Percentiles rank a stretch among this genome's conserved stretches.
Evolutionary conservation across 2,113 vertebrate genomes (phyloP).

Genomic region (Phrynosoma platyrhinos): DNA sequence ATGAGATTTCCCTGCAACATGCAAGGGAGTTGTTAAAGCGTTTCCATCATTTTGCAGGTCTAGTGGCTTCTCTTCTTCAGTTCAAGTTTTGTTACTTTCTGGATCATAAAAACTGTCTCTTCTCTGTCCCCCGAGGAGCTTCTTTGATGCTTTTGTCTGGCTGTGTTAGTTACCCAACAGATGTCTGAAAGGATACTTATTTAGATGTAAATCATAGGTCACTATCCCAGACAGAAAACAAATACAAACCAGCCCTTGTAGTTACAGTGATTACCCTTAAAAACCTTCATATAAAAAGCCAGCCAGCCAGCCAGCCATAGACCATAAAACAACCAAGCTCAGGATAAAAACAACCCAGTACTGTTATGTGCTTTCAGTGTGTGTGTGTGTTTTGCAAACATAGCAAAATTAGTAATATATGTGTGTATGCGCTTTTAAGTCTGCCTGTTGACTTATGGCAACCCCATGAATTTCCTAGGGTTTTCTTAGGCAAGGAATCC

Average conservation of each 20-base stretch:
- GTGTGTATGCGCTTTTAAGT: too few relatives aligned
- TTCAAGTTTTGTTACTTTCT: neutral
- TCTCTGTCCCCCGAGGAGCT: neutral
- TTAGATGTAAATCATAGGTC: slow-evolving; percentile 37
- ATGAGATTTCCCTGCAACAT: neutral
- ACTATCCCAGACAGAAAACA: slow-evolving; percentile 33
- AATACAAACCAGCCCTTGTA: slow-evolving; percentile 15
- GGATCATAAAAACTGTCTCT: slow-evolving; percentile 12
- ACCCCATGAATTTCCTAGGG: too few relatives aligned
- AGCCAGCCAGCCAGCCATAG: neutral
- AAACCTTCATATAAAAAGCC: neutral
- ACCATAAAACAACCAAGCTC: neutral
- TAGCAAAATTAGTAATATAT: neutral
- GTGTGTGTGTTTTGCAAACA: neutral
- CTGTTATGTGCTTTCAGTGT: neutral
- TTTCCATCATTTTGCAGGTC: neutral
- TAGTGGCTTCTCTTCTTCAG: neutral
- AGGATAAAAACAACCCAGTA: neutral
- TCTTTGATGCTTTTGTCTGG: slow-evolving; percentile 12
- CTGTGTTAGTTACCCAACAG: neutral
- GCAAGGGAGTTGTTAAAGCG: neutral
- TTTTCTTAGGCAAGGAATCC: too few relatives aligned
- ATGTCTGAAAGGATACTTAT: slow-evolving; percentile 30
- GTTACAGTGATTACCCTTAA: slow-evolving; percentile 14
- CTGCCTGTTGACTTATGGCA: too few relatives aligned